Conservation (phyloP, 2,113 vertebrate genomes). For the Eubucco bourcierii region DNA sequence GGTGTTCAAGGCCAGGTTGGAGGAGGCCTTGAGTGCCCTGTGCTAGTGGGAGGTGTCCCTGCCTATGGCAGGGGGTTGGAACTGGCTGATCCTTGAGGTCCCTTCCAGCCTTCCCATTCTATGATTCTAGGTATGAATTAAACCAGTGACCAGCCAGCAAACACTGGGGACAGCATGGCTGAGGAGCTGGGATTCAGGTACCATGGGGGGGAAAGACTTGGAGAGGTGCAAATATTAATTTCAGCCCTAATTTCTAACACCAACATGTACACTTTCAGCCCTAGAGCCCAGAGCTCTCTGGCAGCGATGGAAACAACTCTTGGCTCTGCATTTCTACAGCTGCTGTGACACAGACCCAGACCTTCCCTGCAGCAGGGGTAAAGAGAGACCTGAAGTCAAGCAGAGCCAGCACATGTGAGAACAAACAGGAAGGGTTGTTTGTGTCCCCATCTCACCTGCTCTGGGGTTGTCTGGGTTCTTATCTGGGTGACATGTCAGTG, state of each 20-base stretch:
- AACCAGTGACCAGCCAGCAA: not conserved
- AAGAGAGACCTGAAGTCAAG: not conserved
- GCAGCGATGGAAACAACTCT: fast-evolving
- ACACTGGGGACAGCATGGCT: not conserved
- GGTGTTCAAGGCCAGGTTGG: too few species aligned
- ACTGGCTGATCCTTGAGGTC: too few species aligned
- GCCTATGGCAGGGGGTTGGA: too few species aligned
- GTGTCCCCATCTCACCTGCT: conserved; percentile 83
- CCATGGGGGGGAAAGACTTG: fast-evolving
- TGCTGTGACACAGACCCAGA: too few species aligned
- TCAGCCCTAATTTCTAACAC: not conserved
- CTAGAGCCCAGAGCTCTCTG: not conserved
- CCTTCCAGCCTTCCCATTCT: too few species aligned
- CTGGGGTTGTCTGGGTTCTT: conserved; percentile 95
- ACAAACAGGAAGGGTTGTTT: not conserved
- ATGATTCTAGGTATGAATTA: not conserved
- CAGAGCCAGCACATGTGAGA: not conserved
- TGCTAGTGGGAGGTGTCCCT: too few species aligned
- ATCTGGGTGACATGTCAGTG: conserved; percentile 93
- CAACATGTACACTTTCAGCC: not conserved
- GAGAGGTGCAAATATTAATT: not conserved
- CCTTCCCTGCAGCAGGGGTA: not conserved
- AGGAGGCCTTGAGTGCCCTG: too few species aligned
- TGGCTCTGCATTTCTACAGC: fast-evolving
- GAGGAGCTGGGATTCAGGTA: not conserved